Evolutionary conservation across 2,888 invertebrate species (phyloP), one percentile per base, ranked within the genome.

Genomic region (Tiliacea citrago): DNA sequence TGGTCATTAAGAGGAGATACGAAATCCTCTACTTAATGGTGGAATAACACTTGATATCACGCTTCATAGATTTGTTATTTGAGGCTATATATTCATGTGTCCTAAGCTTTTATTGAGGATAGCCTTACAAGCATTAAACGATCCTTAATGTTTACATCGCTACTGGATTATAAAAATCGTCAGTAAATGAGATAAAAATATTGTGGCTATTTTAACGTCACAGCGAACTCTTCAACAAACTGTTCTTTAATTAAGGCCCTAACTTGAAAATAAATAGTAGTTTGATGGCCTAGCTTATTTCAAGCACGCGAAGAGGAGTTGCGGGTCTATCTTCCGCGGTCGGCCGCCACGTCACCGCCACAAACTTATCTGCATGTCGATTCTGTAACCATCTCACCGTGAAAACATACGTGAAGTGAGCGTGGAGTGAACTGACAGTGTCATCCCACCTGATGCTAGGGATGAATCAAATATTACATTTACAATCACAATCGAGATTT

Each of bases 1-100:
- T 86, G 89, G 88, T 90, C 91, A 91, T 92, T 93, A 91, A 80
- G 90, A 83, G 79, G 87, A 90, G 90, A 88, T 90, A 91, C 85
- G 85, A 89, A 88, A 88, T 89, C 84, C 84, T 81, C 73, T 82
- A 86, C 76, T 84, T 86, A 85, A 81, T 84, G 86, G 66, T 76
- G 63, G 77, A 81, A 84, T 86, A 86, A 79, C 81, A 79, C 62
- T 84, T 77, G 82, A 88, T 88, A 88, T 82, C 84, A 79, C 76
- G 69, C 76, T 81, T 68, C 77, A 81, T 74, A 77, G 72, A 81
- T 75, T 84, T 66, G 63, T 61, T 77, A 77, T 63, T 80, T 80
- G 51, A 9, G 42, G 4, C 39, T 57, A 42, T 45, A 57, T 45
- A 80, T 75, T 80, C 53, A 62, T 58, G 45, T 29, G 39, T 55